Evolutionary conservation across 2,797 vertebrate genomes (phyloP).

Genomic region (Eulemur rubriventer): DNA sequence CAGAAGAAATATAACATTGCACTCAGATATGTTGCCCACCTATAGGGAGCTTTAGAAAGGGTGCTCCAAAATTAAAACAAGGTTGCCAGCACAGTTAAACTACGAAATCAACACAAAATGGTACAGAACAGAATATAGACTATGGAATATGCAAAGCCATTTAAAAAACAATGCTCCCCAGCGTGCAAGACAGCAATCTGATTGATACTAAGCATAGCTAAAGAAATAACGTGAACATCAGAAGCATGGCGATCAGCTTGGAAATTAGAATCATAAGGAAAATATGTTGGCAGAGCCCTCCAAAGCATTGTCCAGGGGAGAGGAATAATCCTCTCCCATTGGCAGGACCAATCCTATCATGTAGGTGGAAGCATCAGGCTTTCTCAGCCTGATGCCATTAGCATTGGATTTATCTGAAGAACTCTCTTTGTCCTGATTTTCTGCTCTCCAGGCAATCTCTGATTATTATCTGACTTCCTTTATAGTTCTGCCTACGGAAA

Average conservation of each 20-base stretch:
- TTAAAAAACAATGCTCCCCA: neutral
- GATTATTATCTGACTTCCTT: slow-evolving; percentile 43
- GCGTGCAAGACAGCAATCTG: neutral
- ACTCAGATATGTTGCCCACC: neutral
- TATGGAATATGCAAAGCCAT: neutral
- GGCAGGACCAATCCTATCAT: neutral
- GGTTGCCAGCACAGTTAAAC: neutral
- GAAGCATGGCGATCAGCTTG: neutral
- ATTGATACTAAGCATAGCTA: neutral
- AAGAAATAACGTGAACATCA: slow-evolving; percentile 2
- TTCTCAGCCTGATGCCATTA: neutral
- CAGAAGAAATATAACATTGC: neutral
- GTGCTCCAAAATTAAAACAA: neutral
- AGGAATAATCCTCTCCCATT: neutral
- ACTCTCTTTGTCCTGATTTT: slow-evolving; percentile 49
- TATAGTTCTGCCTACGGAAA: slow-evolving; percentile 31
- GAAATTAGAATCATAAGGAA: neutral
- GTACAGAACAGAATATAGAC: neutral
- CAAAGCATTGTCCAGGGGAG: neutral
- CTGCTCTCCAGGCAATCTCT: slow-evolving; percentile 56
- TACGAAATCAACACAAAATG: neutral
- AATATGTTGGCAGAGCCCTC: neutral
- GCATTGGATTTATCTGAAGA: neutral
- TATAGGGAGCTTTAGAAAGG: neutral
- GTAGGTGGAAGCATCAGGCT: neutral